phyloP scores from a whole-genome alignment of 2,113 vertebrate species.

The Chaenocephalus aceratus region DNA sequence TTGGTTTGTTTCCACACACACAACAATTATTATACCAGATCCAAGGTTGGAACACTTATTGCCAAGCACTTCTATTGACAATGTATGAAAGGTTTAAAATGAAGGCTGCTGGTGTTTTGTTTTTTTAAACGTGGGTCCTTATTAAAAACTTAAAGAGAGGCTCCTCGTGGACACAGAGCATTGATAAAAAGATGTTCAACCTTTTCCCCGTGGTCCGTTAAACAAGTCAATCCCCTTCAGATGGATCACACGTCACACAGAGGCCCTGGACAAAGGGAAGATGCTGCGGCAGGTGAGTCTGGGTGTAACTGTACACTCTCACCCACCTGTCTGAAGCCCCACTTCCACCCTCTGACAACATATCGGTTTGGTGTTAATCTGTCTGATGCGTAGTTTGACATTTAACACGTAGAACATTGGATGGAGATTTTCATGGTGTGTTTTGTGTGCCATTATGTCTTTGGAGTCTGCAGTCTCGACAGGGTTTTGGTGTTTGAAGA shows the following conservation, averaged over 20 bases:
- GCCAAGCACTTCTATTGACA: background rate
- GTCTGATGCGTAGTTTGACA: constrained; percentile 39
- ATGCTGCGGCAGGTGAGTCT: constrained; percentile 31
- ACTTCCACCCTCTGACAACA: constrained; percentile 30
- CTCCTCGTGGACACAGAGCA: background rate
- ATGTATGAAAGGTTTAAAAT: background rate
- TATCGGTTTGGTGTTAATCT: constrained; percentile 55
- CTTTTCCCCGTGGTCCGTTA: background rate
- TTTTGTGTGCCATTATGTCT: background rate
- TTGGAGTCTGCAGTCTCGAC: background rate
- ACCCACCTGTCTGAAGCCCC: constrained; percentile 35
- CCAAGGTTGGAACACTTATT: no score
- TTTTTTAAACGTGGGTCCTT: background rate
- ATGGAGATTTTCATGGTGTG: background rate
- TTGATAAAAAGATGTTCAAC: background rate
- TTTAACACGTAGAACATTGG: constrained; percentile 22
- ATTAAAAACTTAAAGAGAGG: background rate
- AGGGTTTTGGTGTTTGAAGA: no score
- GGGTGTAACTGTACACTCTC: constrained; percentile 48
- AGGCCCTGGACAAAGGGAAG: constrained; percentile 17
- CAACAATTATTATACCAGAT: background rate
- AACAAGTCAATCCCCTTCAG: constrained; percentile 2
- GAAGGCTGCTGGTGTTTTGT: no score
- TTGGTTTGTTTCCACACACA: background rate
- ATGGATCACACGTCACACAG: background rate